Evolutionary conservation across 2,797 vertebrate genomes (phyloP), one percentile per base, ranked within the genome.

Genomic region (Myotis pilosus): DNA sequence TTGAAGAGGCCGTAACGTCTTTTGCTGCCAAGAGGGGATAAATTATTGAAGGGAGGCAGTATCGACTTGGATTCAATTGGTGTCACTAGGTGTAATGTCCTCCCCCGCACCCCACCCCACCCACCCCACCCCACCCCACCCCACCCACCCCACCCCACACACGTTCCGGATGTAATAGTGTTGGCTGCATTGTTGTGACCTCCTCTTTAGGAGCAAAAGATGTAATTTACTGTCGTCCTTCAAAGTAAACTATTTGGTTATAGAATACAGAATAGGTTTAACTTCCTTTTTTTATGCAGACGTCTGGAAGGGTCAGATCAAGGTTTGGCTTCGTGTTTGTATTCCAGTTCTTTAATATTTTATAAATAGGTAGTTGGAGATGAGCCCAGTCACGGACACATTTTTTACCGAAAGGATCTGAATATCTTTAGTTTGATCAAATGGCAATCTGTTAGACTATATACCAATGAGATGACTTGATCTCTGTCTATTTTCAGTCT

Each of bases 111-210:
- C 64, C 10, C 28, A 10, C 66, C 47, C 23, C 9, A 71, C 8
- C 15, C 33, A 10, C 66, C 47, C 23, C 9, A 71, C 8, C 74
- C 41, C 71, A 25, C 47, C 64, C 15, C 33, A 10, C 66, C 47
- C 23, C 9, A 71, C 8, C 15, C 33, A 10, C 66, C 47, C 23
- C 9, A 71, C 8, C 74, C 41, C 71, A 25, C n/a, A 38, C 72
- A 25, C 60, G 23, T 53, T 69, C 38, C 10, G 3, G 60, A 38
- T 84, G 36, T 53, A 16, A 47, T 79, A 60, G 86, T 22, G 83
- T 47, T 75, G 96, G 84, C 80, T 62, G 86, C 92, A 89, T 96
- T 95, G 85, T 93, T 90, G 89, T 92, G 84, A 57, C 49, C 33
- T 68, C 49, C 38, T 72, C 30, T 60, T 80, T n/a, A 57, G 69